Conservation (phyloP, 2,888 invertebrate species). For the Carabus problematicus region DNA sequence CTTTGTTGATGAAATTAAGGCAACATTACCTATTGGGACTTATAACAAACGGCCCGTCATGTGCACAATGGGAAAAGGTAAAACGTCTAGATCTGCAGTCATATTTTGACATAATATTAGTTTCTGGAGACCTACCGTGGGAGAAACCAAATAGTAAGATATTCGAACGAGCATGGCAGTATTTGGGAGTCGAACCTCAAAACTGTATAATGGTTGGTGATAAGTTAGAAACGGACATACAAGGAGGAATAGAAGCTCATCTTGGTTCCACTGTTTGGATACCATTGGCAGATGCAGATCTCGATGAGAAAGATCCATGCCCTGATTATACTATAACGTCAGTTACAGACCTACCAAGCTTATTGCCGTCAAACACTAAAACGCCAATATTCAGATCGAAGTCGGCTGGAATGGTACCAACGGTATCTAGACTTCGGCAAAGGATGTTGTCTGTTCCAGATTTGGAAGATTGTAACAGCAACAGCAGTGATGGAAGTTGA, state of each 20-base stretch:
- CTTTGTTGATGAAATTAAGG: conserved; percentile 73
- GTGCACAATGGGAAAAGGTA: conserved; percentile 90
- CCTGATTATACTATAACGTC: conserved; percentile 73
- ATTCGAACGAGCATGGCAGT: conserved; percentile 81
- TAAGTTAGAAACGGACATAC: conserved; percentile 86
- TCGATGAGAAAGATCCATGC: conserved; percentile 59
- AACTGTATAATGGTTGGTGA: conserved; percentile 89
- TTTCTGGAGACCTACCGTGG: conserved; percentile 85
- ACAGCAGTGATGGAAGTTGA: conserved; percentile 64
- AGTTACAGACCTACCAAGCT: conserved; percentile 68
- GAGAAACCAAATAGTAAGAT: conserved; percentile 86
- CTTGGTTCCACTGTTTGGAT: conserved; percentile 84
- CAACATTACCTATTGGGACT: conserved; percentile 79
- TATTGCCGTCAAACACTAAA: conserved; percentile 64
- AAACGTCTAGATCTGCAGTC: conserved; percentile 71
- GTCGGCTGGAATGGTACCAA: conserved; percentile 34
- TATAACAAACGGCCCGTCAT: conserved; percentile 87
- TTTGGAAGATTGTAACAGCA: conserved; percentile 59
- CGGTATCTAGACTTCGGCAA: conserved; percentile 30
- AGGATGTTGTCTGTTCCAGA: conserved; percentile 51
- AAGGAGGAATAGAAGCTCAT: conserved; percentile 80
- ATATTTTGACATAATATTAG: conserved; percentile 80
- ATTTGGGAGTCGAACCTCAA: conserved; percentile 75
- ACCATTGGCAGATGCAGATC: conserved; percentile 63
- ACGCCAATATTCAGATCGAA: conserved; percentile 48